Evolutionary conservation across 2,888 invertebrate species (phyloP), one percentile per base, ranked within the genome.

Genomic region (Colletes collaris): DNA sequence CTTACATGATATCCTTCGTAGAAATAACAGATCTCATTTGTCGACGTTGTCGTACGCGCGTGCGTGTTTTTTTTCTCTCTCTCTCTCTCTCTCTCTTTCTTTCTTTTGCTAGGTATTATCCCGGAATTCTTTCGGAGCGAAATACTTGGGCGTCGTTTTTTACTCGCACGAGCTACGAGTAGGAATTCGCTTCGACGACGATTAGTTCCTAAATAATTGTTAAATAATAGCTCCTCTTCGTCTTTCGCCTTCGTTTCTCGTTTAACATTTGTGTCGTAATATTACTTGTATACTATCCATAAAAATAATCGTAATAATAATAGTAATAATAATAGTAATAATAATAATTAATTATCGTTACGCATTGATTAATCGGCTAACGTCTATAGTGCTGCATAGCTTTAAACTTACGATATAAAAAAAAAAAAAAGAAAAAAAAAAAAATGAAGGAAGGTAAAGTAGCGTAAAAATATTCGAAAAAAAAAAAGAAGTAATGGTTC

Each of bases 1-100:
- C 82, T 85, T 86, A 79, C 76, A 78, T 79, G 75, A 69, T 86
- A 16, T 81, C 68, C 66, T 83, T 83, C 71, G 78, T 91, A 90
- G 88, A 91, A 91, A 91, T 87, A 90, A 90, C 91, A 90, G 88
- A 91, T 90, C 90, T 90, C 85, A 84, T 86, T 27, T 80, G 81
- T 87, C 82, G 83, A 76, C 81, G 79, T 84, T 85, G 78, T 75
- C 79, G 71, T 79, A 78, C 76, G 62, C 76, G 76, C 67, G 76
- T 76, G 66, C 76, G 66, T 56, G 27, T 66, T 64, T 60, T 59
- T n/a, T 7, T 8, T n/a, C 37, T n/a, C 2, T 4, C 16, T 53
- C 19, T 7, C 19, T 53, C 19, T 60, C 66, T 11, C 49, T 58
- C 19, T 7, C 19, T 53, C 19, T 19, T 27, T 10, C 11, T 58